These are phyloP conservation scores for Troilus luridus DNA, from an alignment of 2,888 invertebrate genomes.

Conservation along the genomic window DNA sequence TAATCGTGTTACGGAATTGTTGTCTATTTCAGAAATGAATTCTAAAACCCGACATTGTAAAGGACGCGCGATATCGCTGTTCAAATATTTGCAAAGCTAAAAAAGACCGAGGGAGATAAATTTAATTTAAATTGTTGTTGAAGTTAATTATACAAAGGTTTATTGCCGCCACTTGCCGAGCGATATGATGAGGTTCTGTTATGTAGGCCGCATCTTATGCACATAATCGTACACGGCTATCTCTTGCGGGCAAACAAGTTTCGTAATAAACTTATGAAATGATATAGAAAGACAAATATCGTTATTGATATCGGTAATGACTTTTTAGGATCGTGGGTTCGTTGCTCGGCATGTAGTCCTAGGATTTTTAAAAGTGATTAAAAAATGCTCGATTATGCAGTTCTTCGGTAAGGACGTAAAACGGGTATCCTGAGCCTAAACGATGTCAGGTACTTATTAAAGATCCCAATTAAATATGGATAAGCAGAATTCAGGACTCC, in stretches of 20 bases:
- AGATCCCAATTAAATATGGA: no score
- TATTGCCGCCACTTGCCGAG: not conserved
- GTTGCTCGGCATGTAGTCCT: no score
- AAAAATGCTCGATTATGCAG: no score
- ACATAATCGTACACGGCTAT: not conserved
- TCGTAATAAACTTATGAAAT: not conserved
- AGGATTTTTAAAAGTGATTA: no score
- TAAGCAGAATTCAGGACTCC: no score
- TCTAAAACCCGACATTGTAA: not conserved
- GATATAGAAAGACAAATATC: no score
- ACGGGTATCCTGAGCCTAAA: no score
- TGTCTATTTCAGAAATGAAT: not conserved
- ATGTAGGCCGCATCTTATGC: not conserved
- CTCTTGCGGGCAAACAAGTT: not conserved
- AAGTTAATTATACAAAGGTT: not conserved
- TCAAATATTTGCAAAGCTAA: slow-evolving; percentile 2
- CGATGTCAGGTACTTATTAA: no score
- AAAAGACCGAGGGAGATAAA: not conserved
- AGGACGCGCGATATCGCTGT: not conserved
- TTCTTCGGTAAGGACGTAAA: no score
- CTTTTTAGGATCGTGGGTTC: no score
- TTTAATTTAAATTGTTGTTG: not conserved
- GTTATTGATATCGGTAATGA: no score
- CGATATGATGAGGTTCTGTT: not conserved
- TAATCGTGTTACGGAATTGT: not conserved